phyloP scores from a whole-genome alignment of 2,888 invertebrate species.

The Oscheius onirici region DNA sequence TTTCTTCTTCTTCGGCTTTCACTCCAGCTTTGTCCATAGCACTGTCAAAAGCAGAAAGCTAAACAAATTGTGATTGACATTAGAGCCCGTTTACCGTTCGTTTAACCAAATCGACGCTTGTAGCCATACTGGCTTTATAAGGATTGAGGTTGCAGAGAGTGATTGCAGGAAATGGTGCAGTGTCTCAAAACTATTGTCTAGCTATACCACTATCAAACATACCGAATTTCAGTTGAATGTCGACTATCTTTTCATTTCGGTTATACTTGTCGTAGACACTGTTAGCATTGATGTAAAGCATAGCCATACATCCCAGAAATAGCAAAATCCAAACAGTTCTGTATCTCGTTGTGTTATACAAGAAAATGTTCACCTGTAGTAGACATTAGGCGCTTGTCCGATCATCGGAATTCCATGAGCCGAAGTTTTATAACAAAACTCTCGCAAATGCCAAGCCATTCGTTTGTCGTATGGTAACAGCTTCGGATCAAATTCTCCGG shows the following conservation, averaged over 20 bases:
- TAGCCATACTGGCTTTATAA: slow-evolving; percentile 66
- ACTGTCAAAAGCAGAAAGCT: slow-evolving; percentile 64
- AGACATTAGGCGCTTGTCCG: slow-evolving; percentile 66
- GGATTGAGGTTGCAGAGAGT: slow-evolving; percentile 70
- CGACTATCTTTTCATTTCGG: slow-evolving; percentile 69
- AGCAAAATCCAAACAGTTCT: slow-evolving; percentile 63
- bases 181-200: slow-evolving; percentile 38
- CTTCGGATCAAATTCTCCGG: slow-evolving; percentile 66
- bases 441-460: slow-evolving; percentile 64
- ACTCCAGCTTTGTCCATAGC: slow-evolving; percentile 65
- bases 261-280: slow-evolving; percentile 66
- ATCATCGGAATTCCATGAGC: slow-evolving; percentile 70
- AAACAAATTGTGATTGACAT: neutral
- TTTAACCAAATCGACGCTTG: slow-evolving; percentile 61
- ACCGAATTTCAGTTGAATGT: slow-evolving; percentile 69
- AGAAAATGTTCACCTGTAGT: slow-evolving; percentile 50
- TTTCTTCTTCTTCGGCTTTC: slow-evolving; percentile 35
- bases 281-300: slow-evolving; percentile 66
- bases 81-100: slow-evolving; percentile 50
- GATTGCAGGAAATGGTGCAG: slow-evolving; percentile 69
- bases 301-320: slow-evolving; percentile 64
- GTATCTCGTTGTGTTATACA: neutral
- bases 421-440: slow-evolving; percentile 69
- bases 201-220: neutral
- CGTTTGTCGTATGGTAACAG: slow-evolving; percentile 61